Evolutionary conservation across 2,888 invertebrate genomes (phyloP).

Genomic region (Dysmachus trigonus): DNA sequence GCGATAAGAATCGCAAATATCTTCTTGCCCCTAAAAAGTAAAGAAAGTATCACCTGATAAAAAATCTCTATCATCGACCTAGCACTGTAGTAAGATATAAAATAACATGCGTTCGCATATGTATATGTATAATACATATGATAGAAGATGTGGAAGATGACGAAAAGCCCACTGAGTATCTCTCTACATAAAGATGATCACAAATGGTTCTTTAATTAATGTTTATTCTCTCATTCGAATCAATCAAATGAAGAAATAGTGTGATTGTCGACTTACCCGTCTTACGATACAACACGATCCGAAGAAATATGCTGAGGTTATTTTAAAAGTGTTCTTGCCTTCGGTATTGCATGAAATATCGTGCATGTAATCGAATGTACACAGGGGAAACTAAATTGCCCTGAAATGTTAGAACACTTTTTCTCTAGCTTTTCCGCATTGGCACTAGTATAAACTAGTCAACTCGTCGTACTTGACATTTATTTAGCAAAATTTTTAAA

Average conservation of each 20-base stretch:
- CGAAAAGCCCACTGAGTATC: not conserved
- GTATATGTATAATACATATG: too few relatives aligned
- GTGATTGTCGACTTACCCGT: not conserved
- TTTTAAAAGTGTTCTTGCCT: not conserved
- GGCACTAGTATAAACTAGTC: not conserved
- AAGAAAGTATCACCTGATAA: not conserved
- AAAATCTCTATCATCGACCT: not conserved
- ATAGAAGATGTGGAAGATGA: not conserved
- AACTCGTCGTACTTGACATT: slow-evolving; percentile 11
- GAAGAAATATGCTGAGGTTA: slow-evolving; percentile 5
- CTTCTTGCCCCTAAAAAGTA: not conserved
- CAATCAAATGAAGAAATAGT: not conserved
- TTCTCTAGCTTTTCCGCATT: not conserved
- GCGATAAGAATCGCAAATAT: not conserved
- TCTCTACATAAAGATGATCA: not conserved
- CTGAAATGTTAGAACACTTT: not conserved
- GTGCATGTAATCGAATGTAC: not conserved
- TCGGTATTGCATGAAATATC: not conserved
- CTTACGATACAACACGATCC: not conserved
- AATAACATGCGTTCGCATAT: not conserved
- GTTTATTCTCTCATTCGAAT: not conserved
- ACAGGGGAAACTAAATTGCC: not conserved
- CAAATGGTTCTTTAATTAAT: not conserved
- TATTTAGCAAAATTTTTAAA: not conserved
- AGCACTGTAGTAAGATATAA: not conserved